These are phyloP conservation scores for Selene dorsalis DNA, from an alignment of 2,797 vertebrate genomes.

Conservation along the genomic window DNA sequence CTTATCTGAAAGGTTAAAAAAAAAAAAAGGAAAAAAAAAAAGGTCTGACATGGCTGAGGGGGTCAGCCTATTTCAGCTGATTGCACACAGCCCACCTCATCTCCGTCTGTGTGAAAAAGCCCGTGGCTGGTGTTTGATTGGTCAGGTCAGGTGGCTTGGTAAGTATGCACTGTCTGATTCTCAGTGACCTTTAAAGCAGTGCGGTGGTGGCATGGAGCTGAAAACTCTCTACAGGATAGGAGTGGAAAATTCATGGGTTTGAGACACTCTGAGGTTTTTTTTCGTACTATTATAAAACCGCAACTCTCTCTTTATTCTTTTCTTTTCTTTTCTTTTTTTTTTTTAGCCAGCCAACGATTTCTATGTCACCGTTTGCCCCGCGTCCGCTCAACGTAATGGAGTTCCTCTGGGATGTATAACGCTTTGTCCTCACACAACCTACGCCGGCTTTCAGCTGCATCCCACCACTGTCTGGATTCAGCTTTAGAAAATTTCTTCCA, in stretches of 20 bases:
- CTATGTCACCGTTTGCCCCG: constrained; percentile 35
- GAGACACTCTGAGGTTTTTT: constrained; percentile 40
- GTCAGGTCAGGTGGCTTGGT: constrained; percentile 75
- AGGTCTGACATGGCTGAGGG: constrained; percentile 65
- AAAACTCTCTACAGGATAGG: constrained; percentile 45
- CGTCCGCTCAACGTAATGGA: constrained; percentile 57
- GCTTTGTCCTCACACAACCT: constrained; percentile 60
- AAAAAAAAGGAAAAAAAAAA: constrained; percentile 63
- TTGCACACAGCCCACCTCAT: constrained; percentile 69
- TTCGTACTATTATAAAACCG: constrained; percentile 23
- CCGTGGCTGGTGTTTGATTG: constrained; percentile 75
- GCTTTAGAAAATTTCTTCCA: constrained; percentile 52
- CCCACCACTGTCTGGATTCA: constrained; percentile 30
- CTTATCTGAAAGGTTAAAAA: constrained; percentile 66
- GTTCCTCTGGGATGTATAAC: constrained; percentile 57
- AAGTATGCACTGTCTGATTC: constrained; percentile 77
- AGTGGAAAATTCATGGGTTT: constrained; percentile 43
- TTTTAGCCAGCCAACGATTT: constrained; percentile 31
- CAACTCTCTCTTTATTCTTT: neutral
- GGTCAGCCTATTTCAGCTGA: constrained; percentile 73
- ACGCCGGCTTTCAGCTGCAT: constrained; percentile 50
- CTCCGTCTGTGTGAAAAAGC: constrained; percentile 63
- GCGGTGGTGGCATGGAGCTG: constrained; percentile 42
- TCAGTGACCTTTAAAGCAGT: constrained; percentile 77
- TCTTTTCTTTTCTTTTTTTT: neutral